These are phyloP conservation scores for Crenichthys baileyi DNA, from an alignment of 2,797 vertebrate species.

Conservation along the genomic window DNA sequence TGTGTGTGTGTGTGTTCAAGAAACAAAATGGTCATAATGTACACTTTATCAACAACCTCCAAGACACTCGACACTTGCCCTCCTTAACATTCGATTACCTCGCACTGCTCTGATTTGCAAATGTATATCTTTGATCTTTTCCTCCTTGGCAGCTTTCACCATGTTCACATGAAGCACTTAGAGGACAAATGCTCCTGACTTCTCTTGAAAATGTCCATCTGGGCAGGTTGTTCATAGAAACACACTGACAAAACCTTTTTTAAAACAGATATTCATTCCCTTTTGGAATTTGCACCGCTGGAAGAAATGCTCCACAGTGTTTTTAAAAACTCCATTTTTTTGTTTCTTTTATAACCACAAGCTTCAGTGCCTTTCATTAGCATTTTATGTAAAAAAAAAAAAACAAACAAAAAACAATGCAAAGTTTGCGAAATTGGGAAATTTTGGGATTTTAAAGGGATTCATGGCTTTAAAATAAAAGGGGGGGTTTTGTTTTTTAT, in stretches of 20 bases:
- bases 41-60: constrained; percentile 52
- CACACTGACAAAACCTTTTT: constrained; percentile 17
- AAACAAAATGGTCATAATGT: constrained; percentile 41
- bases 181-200: constrained; percentile 29
- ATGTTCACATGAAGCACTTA: constrained; percentile 19
- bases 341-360: background rate
- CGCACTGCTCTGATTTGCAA: constrained; percentile 41
- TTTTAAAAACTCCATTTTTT: background rate
- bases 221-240: background rate
- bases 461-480: background rate
- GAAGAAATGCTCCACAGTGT: background rate
- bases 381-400: background rate
- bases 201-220: constrained; percentile 20
- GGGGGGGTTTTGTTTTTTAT: too few relatives aligned
- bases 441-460: background rate
- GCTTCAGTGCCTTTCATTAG: background rate
- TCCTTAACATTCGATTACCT: constrained; percentile 60
- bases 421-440: background rate
- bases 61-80: constrained; percentile 55
- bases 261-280: constrained; percentile 12
- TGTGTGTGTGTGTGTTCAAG: constrained; percentile 3
- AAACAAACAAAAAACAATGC: background rate
- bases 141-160: constrained; percentile 18
- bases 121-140: constrained; percentile 50
- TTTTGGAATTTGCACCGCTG: background rate